Evolutionary conservation across 2,888 invertebrate genomes (phyloP), one percentile per base, ranked within the genome.

Genomic region (Neoascia interrupta): DNA sequence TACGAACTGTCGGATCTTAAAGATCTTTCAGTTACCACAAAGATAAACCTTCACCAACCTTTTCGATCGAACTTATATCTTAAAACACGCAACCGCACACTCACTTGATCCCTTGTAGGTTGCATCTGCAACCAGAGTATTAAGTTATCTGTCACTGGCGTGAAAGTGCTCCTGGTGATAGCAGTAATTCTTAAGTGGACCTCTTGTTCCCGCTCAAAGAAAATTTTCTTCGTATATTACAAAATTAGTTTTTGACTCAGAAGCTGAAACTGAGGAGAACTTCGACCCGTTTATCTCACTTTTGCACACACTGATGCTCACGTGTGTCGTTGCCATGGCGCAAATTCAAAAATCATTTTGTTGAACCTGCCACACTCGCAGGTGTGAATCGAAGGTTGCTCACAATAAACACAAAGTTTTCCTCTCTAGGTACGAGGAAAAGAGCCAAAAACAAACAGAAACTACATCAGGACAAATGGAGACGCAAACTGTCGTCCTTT

Each of bases 151-250:
- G 19, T 39, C 34, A 21, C 26, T 19, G 5, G n/a, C n/a, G n/a
- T n/a, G 39, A 6, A 8, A 6, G 31, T 31, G 31, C 10, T 31
- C 2, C 8, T 31, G 10, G 8, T 6, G 26, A 26, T 26, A 5
- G 26, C 31, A 6, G 4, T n/a, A 26, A 26, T 8, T 4, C 26
- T 8, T 26, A 5, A 31, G n/a, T 31, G 31, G 8, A 31, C 31
- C 31, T 4, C 26, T 31, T 31, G 47, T 58, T 51, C 31, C 51
- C 16, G 10, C 19, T n/a, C n/a, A 6, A 10, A 43, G 8, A 21
- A 18, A 47, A 58, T 58, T 58, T 51, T 43, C 58, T 51, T 51
- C 68, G n/a, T n/a, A 45, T 43, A 45, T 60, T 51, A 34, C 13
- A 21, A 51, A 69, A 60, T 60, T 69, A 36, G 41, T 58, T 69